Evolutionary conservation across 2,113 vertebrate genomes (phyloP), one percentile per base, ranked within the genome.

Genomic region (Diphyllodes magnificus): DNA sequence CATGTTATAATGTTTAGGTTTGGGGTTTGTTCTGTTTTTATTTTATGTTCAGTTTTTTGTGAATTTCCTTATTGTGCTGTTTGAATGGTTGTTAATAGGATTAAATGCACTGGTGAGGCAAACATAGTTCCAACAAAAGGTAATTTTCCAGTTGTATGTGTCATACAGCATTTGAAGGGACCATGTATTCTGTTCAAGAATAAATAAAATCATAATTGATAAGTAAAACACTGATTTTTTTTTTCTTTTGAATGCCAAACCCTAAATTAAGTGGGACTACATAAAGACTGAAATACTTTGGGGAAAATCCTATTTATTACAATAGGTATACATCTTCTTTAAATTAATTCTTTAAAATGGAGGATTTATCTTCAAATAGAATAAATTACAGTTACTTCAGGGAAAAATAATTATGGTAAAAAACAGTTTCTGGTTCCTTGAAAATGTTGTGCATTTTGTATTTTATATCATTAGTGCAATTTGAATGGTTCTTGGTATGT

Each of bases 1-100:
- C 99, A 99, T 99, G 98, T 98, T 97, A 89, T 94, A 97, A 96
- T 97, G 96, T 98, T 98, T 98, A 95, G 97, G 98, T 98, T 98
- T 98, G 77, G 61, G 97, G 97, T 98, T 95, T 82, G 96, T 95
- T 97, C 96, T 94, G 42, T 86, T 98, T 93, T 98, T 95, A 92
- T 95, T 96, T 96, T 97, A 95, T 96, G 97, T 97, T 98, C 95
- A 87, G 76, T 98, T 98, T 97, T 97, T 97, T 97, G 98, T 98
- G 97, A 97, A 97, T 97, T 98, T 98, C 95, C 96, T 98, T 98
- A 96, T 97, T 97, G 97, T 98, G 97, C 97, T 97, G 97, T 98
- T 97, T 96, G 91, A 98, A 97, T 97, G 76, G 95, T 96, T 96
- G 97, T 96, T 93, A 96, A 89, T 98, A 97, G 49, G 97, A 97